Percentiles rank a stretch among this genome's conserved stretches.
These are phyloP conservation scores for Spea hammondii DNA, from an alignment of 2,797 vertebrate genomes.

Conservation along the genomic window DNA sequence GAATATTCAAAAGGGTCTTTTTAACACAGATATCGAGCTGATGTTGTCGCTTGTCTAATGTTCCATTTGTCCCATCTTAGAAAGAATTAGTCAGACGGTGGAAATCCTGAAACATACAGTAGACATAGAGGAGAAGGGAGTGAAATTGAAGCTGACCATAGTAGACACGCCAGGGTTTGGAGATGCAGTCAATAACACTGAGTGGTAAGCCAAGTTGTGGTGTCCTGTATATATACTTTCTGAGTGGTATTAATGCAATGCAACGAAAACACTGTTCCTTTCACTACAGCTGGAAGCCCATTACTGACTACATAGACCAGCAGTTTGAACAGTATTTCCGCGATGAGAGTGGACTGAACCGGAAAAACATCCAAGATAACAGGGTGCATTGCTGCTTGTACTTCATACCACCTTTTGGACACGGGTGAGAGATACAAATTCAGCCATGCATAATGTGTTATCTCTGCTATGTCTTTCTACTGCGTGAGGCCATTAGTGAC, in stretches of 20 bases:
- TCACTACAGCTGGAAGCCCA: slow-evolving; percentile 86
- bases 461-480: neutral
- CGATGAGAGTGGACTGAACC: slow-evolving; percentile 93
- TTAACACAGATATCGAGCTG: too few relatives aligned
- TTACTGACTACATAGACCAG: slow-evolving; percentile 97
- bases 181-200: slow-evolving; percentile 96
- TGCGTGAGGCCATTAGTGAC: neutral
- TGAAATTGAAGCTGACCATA: slow-evolving; percentile 96
- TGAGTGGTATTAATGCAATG: neutral
- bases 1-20: too few relatives aligned
- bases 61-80: slow-evolving; percentile 59
- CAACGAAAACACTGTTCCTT: neutral
- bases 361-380: slow-evolving; percentile 98
- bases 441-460: neutral
- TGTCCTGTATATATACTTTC: neutral
- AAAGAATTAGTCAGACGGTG: slow-evolving; percentile 94
- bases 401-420: slow-evolving; percentile 96
- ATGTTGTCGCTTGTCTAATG: neutral
- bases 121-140: slow-evolving; percentile 97
- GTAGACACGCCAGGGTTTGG: slow-evolving; percentile 97
- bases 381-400: slow-evolving; percentile 98
- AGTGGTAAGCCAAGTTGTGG: slow-evolving; percentile 77
- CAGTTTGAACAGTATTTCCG: slow-evolving; percentile 98
- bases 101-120: slow-evolving; percentile 97
- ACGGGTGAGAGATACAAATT: slow-evolving; percentile 73